Evolutionary conservation across 2,797 vertebrate genomes (phyloP), one percentile per base, ranked within the genome.

Genomic region (Neopelma chrysocephalum): DNA sequence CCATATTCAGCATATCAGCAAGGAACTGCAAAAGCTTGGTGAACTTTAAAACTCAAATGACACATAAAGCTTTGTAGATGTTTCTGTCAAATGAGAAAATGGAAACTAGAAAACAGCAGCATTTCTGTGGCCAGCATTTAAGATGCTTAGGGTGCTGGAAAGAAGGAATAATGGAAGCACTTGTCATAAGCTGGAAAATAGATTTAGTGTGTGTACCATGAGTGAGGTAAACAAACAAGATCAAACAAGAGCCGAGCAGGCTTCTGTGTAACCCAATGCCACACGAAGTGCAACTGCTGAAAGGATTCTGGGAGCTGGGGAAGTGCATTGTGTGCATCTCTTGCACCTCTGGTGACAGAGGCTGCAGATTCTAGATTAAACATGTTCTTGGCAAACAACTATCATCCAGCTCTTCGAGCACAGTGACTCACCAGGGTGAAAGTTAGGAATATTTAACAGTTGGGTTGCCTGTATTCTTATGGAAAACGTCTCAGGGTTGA

Each of bases 151-250:
- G 54, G 38, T 87, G 29, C 45, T 91, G 91, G 65, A 95, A 95
- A 88, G 43, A 72, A 92, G 87, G 54, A 95, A 45, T 87, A 86
- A 85, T 95, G 85, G 93, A 94, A 90, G 15, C 45, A 56, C 43
- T 96, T 95, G 86, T 94, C 72, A 81, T 78, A 81, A 97, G 65
- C 89, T 94, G 79, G 78, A 90, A 93, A 95, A 94, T 62, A 93
- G 94, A 96, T 94, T 50, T 89, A 83, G 80, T 78, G 87, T n/a
- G 5, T 87, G 27, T 58, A 91, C 81, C 66, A 73, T 84, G 86
- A 84, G 75, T 94, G 68, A 95, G 68, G 93, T 93, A 92, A 97
- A 96, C 82, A 95, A 96, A 94, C 84, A 95, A 91, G 91, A 93
- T 96, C 84, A 89, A 83, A 83, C 94, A 94, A 72, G 94, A 91